These are phyloP conservation scores for Chalcosyrphus nemorum DNA, from an alignment of 2,888 invertebrate species.

Conservation along the genomic window DNA sequence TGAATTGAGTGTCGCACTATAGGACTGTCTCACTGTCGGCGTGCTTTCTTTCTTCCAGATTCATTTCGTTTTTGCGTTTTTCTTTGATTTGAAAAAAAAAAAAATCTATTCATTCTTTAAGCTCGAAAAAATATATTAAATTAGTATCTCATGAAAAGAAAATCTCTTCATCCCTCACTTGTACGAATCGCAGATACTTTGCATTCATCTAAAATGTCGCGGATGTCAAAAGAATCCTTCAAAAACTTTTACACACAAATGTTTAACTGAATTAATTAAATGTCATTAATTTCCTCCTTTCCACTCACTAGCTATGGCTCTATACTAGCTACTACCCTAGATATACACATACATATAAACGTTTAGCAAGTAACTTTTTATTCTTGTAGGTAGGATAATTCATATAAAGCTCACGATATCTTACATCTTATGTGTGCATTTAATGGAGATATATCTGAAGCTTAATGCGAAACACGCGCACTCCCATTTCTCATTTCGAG, in stretches of 20 bases:
- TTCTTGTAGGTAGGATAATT: conserved; percentile 6
- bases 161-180: not conserved
- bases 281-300: conserved; percentile 26
- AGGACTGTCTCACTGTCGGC: too few relatives aligned
- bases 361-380: not conserved
- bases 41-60: too few relatives aligned
- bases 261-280: conserved; percentile 36
- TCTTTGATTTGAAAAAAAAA: too few relatives aligned
- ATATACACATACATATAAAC: not conserved
- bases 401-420: conserved; percentile 18
- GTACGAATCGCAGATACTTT: conserved; percentile 7
- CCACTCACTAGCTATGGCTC: too few relatives aligned
- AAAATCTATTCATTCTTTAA: too few relatives aligned
- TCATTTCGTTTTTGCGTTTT: too few relatives aligned
- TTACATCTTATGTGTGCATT: not conserved
- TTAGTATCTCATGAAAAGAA: not conserved
- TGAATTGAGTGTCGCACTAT: too few relatives aligned
- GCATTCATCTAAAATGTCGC: conserved; percentile 1
- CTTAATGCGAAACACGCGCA: conserved; percentile 37
- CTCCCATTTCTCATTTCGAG: conserved; percentile 16
- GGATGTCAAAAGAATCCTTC: not conserved
- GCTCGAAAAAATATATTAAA: not conserved
- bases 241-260: not conserved
- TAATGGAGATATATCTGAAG: conserved; percentile 12
- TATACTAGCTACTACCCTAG: not conserved